Evolutionary conservation across 2,888 invertebrate species (phyloP).

Genomic region (Hermodice carunculata): DNA sequence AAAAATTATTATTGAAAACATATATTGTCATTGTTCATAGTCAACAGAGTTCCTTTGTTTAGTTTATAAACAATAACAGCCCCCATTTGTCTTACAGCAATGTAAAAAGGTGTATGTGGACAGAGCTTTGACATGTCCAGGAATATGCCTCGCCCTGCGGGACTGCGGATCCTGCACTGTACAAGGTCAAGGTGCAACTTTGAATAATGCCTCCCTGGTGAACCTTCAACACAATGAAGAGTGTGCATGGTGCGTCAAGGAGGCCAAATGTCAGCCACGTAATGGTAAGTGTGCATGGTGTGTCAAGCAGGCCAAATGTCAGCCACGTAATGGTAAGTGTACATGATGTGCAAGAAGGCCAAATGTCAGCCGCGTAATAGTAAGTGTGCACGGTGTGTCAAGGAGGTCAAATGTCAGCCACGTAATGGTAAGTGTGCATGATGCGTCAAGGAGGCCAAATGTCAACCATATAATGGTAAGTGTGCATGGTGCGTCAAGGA

Average conservation of each 20-base stretch:
- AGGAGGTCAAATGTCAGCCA: no score
- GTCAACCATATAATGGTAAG: constrained; percentile 81
- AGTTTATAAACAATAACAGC: no score
- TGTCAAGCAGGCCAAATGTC: constrained; percentile 91
- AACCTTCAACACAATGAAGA: constrained; percentile 74
- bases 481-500: constrained; percentile 90
- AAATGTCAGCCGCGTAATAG: neutral
- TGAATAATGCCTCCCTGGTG: constrained; percentile 28
- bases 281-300: constrained; percentile 85
- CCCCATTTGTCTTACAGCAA: no score
- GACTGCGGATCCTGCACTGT: constrained; percentile 93
- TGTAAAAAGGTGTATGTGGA: constrained; percentile 15
- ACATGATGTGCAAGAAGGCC: no score
- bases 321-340: constrained; percentile 83
- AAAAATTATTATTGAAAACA: no score
- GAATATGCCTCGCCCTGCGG: constrained; percentile 86
- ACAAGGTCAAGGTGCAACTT: constrained; percentile 54
- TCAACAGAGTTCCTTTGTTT: no score
- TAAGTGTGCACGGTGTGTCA: neutral
- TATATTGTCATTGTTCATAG: no score
- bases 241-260: constrained; percentile 89
- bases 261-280: constrained; percentile 88
- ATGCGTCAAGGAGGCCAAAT: no score
- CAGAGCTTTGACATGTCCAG: constrained; percentile 69
- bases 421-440: no score